These are phyloP conservation scores for Ptychobarbus kaznakovi DNA, from an alignment of 2,797 vertebrate species.

Conservation along the genomic window DNA sequence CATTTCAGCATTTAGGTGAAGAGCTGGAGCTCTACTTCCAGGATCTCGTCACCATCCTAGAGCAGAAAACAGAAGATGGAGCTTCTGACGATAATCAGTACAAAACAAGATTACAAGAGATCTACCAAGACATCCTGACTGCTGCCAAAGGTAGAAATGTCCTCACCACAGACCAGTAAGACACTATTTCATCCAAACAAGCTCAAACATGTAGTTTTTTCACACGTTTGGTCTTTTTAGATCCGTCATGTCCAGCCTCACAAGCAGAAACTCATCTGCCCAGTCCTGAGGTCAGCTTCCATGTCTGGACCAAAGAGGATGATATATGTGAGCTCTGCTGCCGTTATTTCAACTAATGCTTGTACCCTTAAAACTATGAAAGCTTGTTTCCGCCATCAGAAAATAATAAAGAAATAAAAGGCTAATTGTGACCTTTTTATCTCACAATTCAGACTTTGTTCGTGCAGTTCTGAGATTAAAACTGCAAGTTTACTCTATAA, in stretches of 20 bases:
- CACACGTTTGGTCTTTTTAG: slow-evolving; percentile 17
- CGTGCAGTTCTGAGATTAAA: background rate
- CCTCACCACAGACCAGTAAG: background rate
- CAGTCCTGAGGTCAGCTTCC: slow-evolving; percentile 82
- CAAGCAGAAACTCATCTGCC: slow-evolving; percentile 73
- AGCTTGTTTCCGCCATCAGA: background rate
- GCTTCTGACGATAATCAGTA: slow-evolving; percentile 63
- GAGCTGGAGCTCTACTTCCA: slow-evolving; percentile 77
- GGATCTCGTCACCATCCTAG: slow-evolving; percentile 75
- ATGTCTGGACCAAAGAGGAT: slow-evolving; percentile 83
- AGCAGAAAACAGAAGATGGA: slow-evolving; percentile 66
- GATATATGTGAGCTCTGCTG: slow-evolving; percentile 82
- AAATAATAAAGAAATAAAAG: background rate
- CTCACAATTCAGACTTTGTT: background rate
- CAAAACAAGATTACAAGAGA: slow-evolving; percentile 70
- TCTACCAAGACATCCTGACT: slow-evolving; percentile 75
- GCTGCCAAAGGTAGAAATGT: slow-evolving; percentile 62
- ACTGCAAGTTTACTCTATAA: background rate
- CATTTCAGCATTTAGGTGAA: slow-evolving; percentile 71
- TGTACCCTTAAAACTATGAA: background rate
- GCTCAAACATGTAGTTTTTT: background rate
- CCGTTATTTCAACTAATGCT: background rate
- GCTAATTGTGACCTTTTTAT: background rate
- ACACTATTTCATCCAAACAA: background rate
- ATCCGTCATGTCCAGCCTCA: background rate